Conservation (phyloP, 2,888 invertebrate species). For the Anoplius nigerrimus region DNA sequence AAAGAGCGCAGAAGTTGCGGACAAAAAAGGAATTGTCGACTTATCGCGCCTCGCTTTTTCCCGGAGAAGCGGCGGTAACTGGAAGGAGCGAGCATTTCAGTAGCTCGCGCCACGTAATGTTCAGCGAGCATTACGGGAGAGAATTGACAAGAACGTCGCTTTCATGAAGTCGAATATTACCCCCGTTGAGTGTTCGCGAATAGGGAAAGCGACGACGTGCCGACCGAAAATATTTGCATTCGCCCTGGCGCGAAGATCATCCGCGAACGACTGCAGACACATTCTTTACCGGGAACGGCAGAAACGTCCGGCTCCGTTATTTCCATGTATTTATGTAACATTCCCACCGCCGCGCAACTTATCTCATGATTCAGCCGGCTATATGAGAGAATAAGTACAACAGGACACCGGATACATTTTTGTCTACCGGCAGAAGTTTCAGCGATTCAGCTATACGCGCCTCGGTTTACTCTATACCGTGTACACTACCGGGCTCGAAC, state of each 20-base stretch:
- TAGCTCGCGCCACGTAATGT: not conserved
- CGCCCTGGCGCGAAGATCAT: too few species aligned
- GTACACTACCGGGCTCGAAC: too few species aligned
- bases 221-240: too few species aligned
- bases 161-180: too few species aligned
- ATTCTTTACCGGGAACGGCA: slow-evolving; percentile 14
- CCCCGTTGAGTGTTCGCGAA: too few species aligned
- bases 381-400: slow-evolving; percentile 26
- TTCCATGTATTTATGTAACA: slow-evolving; percentile 24
- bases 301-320: slow-evolving; percentile 16
- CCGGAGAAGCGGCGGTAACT: not conserved
- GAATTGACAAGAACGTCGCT: too few species aligned
- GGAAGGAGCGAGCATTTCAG: too few species aligned
- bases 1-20: too few species aligned
- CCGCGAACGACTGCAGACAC: slow-evolving; percentile 12
- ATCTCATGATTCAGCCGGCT: slow-evolving; percentile 34
- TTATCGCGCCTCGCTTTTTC: too few species aligned
- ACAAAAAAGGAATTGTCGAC: too few species aligned
- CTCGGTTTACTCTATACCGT: slow-evolving; percentile 16
- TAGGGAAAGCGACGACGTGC: too few species aligned
- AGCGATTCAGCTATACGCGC: slow-evolving; percentile 30
- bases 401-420: slow-evolving; percentile 44
- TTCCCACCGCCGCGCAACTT: slow-evolving; percentile 22
- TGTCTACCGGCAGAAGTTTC: slow-evolving; percentile 46
- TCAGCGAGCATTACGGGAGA: not conserved